Evolutionary conservation across 2,888 invertebrate genomes (phyloP), one percentile per base, ranked within the genome.

Genomic region (Campaea margaritaria): DNA sequence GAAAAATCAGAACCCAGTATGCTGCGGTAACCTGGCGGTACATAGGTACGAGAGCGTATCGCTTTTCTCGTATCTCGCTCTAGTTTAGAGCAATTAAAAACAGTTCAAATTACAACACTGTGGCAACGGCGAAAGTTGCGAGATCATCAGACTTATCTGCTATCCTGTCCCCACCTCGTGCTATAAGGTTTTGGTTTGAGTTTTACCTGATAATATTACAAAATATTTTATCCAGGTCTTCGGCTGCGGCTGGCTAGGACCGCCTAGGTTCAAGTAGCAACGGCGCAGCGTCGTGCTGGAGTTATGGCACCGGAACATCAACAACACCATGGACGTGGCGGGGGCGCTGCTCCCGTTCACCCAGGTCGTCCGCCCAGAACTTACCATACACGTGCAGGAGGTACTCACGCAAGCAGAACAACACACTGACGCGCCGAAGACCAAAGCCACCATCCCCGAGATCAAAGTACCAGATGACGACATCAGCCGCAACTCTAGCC

Each of bases 171-270:
- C n/a, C n/a, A n/a, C n/a, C n/a, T n/a, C n/a, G n/a, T n/a, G n/a
- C n/a, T n/a, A n/a, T n/a, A n/a, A n/a, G n/a, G n/a, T n/a, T n/a
- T n/a, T n/a, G n/a, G n/a, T n/a, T n/a, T n/a, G n/a, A n/a, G n/a
- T n/a, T n/a, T n/a, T n/a, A n/a, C n/a, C n/a, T n/a, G n/a, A n/a
- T n/a, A n/a, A n/a, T n/a, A n/a, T n/a, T 36, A 36, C 10, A 36
- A 36, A 39, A 9, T 59, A 0, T 53, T 63, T 34, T 52, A 15
- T 39, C 0, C 42, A 96, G 91, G 89, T 95, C 77, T 94, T 95
- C 90, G 95, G 95, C 49, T 95, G 95, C 82, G 94, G 95, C 47
- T 95, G 95, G 94, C 91, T 95, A 51, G 95, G 94, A 0, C 94
- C 94, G 16, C 93, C 93, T 13, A 86, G 93, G 69, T 94, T 94